Evolutionary conservation across 2,888 invertebrate species (phyloP), one percentile per base, ranked within the genome.

Genomic region (Sussaba pulchella): DNA sequence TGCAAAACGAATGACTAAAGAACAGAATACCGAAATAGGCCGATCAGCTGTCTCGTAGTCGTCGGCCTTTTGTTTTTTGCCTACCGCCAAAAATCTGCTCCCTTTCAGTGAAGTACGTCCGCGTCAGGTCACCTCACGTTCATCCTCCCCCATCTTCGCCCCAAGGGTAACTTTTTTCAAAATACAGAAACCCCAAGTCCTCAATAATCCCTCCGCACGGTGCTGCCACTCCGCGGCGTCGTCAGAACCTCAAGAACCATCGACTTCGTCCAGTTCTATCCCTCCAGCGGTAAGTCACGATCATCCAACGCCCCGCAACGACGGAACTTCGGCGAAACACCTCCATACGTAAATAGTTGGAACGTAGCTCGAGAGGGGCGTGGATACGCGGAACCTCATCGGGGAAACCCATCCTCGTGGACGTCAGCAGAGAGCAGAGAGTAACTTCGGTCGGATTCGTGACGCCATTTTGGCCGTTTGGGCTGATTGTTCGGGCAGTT

Each of bases 401-500:
- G 36, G 3, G n/a, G 50, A 50, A 8, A 6, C 47, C 66, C 26
- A 17, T 39, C 59, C 17, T 52, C 24, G 26, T 52, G 12, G 10
- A 52, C 24, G 24, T 24, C 24, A 21, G 50, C 21, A 9, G 50
- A 4, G 39, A 8, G 63, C 17, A 39, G n/a, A n/a, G n/a, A n/a
- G n/a, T n/a, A n/a, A 43, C 39, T 50, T 59, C 57, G 64, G 17
- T 43, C 21, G 14, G 36, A 6, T n/a, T 41, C 52, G 57, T 19
- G 66, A 45, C 78, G 78, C 72, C 72, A 78, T 78, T 78, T 72
- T 63, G 41, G 43, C 8, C 26, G 8, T 50, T 17, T 50, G 31
- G 52, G 69, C 66, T 64, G 64, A 45, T 57, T 77, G 74, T 66
- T 84, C 84, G 84, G 82, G 69, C 71, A 84, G 79, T 77, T 83